Percentiles rank a stretch among this genome's conserved stretches.
Conservation (phyloP, 2,888 invertebrate genomes). For the Synanthedon vespiformis region DNA sequence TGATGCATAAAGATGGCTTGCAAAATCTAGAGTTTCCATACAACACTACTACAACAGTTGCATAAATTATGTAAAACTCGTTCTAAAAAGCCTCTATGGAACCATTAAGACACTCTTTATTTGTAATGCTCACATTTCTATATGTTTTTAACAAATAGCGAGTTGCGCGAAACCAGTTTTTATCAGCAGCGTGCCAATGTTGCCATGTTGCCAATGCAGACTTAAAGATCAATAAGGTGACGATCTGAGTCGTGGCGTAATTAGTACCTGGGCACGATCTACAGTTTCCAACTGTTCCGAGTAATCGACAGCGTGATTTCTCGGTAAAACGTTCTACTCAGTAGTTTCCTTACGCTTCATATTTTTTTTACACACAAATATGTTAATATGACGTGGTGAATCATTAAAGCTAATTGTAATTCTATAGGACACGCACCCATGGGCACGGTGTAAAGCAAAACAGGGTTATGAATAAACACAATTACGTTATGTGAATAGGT, state of each 20-base stretch:
- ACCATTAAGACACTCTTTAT: no score
- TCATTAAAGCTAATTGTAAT: constrained; percentile 32
- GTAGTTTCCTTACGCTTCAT: constrained; percentile 13
- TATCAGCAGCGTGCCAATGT: not conserved
- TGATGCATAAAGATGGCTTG: no score
- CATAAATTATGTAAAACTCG: no score
- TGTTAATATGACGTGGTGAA: constrained; percentile 46
- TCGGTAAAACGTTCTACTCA: constrained; percentile 11
- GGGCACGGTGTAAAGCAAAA: not conserved
- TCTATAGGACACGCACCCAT: not conserved
- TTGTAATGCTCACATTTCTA: not conserved
- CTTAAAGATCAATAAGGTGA: constrained; percentile 2
- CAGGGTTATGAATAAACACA: not conserved
- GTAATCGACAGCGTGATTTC: constrained; percentile 24
- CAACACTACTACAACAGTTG: no score
- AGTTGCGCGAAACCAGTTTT: constrained; percentile 2
- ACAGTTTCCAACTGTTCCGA: constrained; percentile 14
- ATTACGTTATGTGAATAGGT: not conserved
- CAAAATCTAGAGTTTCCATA: no score
- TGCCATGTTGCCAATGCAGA: no score
- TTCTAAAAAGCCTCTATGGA: no score
- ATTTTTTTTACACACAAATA: constrained; percentile 22
- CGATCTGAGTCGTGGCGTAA: constrained; percentile 2
- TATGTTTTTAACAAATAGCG: constrained; percentile 1
- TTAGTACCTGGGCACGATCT: constrained; percentile 6